A percentile compares a stretch with the other conserved stretches of the same genome.
Evolutionary conservation across 2,888 invertebrate genomes (phyloP).

Genomic region (Trachelus iudaicus): DNA sequence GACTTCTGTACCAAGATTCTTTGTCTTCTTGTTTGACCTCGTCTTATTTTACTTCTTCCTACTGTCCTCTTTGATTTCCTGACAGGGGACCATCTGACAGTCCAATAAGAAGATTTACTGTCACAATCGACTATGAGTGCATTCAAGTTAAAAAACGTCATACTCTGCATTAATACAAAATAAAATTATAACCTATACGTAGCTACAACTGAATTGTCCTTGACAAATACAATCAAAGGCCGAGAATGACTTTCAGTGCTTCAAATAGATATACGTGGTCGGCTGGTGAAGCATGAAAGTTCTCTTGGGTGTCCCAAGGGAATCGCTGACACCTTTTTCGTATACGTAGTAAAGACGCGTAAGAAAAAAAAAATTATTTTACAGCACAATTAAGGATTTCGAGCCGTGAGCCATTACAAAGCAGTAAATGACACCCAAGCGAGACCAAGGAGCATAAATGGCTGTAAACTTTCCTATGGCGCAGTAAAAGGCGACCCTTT

Average conservation of each 20-base stretch:
- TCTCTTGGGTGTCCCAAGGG: background rate
- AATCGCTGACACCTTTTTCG: background rate
- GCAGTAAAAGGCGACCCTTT: conserved; percentile 1
- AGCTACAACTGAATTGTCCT: background rate
- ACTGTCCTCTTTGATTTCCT: background rate
- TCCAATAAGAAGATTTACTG: background rate
- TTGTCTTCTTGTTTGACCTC: background rate
- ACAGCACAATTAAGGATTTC: conserved; percentile 7
- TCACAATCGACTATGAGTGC: background rate
- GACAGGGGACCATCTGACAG: background rate
- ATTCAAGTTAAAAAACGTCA: background rate
- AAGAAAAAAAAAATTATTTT: background rate
- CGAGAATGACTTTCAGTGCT: background rate
- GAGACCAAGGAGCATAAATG: background rate
- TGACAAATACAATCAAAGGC: background rate
- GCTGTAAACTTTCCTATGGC: background rate
- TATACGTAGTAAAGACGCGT: background rate
- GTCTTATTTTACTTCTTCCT: background rate
- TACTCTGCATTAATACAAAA: background rate
- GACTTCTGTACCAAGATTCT: background rate
- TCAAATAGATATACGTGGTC: background rate
- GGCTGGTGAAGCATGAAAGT: background rate
- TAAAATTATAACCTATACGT: background rate
- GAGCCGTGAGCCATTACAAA: background rate
- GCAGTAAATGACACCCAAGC: conserved; percentile 8